Base-by-base conservation (phyloP, 2,888 invertebrate genomes). In the Eilema sororculum region DNA sequence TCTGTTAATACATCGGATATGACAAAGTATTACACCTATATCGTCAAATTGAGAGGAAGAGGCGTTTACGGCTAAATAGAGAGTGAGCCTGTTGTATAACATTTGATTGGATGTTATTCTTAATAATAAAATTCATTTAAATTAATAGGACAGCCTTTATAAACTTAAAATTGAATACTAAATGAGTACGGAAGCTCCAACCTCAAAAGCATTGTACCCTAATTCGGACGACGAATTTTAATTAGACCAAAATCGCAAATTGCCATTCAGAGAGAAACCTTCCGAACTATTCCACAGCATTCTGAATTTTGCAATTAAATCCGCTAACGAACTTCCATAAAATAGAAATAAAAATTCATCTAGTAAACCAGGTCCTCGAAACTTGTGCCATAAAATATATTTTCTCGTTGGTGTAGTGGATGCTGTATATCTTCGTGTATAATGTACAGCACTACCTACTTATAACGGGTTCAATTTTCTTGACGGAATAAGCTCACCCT, bases 201-300 rank as follows among this genome's bases (percentile, higher is more conserved):
- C 69, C 33, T 68, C 71, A 84, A 82, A 77, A 76, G 73, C 73
- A 77, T 79, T 82, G 76, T 78, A 71, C 62, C 61, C 78, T 84
- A 83, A 84, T 85, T 84, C 74, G 65, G 76, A 72, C 78, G 77
- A 74, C 76, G 68, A 81, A 80, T 78, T 73, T 77, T 84, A 86
- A 87, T 88, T 85, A 87, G 78, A 72, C 78, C 69, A 75, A 71
- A 80, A 83, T 81, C 70, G 74, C 81, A 80, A 83, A 85, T 84
- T 81, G 77, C 77, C 82, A 77, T 79, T 80, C 80, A 80, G 73
- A 76, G 69, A 73, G 68, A 79, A 80, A 80, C 79, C 77, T 78
- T 68, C 73, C 73, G 73, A 78, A 73, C 73, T 71, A 76, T 65
- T 70, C 72, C 74, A 78, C 78, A 73, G 76, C 79, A 76, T 52